These are phyloP conservation scores for Amblyraja radiata DNA, from an alignment of 2,797 vertebrate genomes.

Conservation along the genomic window DNA sequence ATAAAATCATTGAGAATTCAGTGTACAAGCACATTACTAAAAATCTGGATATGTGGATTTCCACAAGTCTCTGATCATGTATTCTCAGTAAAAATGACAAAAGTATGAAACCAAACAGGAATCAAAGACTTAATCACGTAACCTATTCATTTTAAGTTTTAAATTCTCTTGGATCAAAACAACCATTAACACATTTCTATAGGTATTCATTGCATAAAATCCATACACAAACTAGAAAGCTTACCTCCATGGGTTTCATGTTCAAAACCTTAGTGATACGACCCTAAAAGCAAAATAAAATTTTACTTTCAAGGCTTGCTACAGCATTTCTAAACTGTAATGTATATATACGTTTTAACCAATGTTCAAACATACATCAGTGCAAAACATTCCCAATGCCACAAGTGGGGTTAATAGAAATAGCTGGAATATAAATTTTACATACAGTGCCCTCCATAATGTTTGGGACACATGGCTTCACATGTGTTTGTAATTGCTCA, in stretches of 20 bases:
- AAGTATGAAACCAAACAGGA: too few relatives aligned
- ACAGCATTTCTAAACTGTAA: neutral
- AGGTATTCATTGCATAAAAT: neutral
- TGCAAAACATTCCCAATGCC: neutral
- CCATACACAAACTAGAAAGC: neutral
- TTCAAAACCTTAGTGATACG: slow-evolving; percentile 93
- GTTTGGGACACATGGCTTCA: too few relatives aligned
- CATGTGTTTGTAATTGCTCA: too few relatives aligned
- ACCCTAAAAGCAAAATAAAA: slow-evolving; percentile 62
- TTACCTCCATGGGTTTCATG: slow-evolving; percentile 96
- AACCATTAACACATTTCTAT: neutral
- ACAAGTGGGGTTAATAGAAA: neutral
- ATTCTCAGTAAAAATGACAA: too few relatives aligned
- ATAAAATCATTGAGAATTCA: neutral
- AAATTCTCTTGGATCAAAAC: neutral
- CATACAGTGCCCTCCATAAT: neutral
- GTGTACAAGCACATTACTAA: neutral
- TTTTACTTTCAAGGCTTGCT: neutral
- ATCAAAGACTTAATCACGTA: neutral
- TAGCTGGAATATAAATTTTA: neutral
- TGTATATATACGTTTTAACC: neutral
- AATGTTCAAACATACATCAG: neutral
- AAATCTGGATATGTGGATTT: neutral
- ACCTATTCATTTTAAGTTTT: neutral
- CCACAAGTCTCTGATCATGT: too few relatives aligned